phyloP scores from a whole-genome alignment of 92 coral and sea anemone species.

The Epizoanthus illoricatus region DNA sequence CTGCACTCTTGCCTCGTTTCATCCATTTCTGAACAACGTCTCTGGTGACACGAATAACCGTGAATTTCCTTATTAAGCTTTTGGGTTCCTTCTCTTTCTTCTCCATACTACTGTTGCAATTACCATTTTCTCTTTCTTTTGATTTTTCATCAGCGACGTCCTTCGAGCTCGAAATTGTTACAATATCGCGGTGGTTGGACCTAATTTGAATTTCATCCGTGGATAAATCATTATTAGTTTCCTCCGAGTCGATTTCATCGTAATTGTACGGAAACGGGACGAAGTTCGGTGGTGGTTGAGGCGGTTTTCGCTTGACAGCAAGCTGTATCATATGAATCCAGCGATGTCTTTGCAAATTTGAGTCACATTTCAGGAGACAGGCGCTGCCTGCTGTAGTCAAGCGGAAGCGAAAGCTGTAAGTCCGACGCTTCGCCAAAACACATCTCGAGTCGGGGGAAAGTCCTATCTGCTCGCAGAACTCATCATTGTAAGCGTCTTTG shows the following conservation, averaged over 20 bases:
- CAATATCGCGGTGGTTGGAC: not conserved
- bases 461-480: constrained; percentile 57
- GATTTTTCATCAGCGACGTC: not conserved
- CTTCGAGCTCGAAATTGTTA: not conserved
- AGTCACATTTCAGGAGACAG: constrained; percentile 69
- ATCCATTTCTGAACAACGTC: constrained; percentile 13
- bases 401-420: constrained; percentile 76
- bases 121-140: not conserved
- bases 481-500: constrained; percentile 47
- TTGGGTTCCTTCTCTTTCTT: not conserved
- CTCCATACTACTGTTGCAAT: constrained; percentile 10
- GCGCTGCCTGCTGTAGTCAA: constrained; percentile 58
- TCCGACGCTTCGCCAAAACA: constrained; percentile 61
- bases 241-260: constrained; percentile 32
- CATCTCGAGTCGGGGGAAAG: constrained; percentile 63
- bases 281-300: constrained; percentile 46
- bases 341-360: constrained; percentile 84
- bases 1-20: not conserved
- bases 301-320: constrained; percentile 52
- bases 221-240: not conserved
- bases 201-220: constrained; percentile 4
- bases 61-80: constrained; percentile 5
- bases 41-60: constrained; percentile 31
- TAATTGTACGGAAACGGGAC: constrained; percentile 27
- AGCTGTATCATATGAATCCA: constrained; percentile 86